These are phyloP conservation scores for Indicator maculatus DNA, from an alignment of 2,113 vertebrate species.

Conservation along the genomic window DNA sequence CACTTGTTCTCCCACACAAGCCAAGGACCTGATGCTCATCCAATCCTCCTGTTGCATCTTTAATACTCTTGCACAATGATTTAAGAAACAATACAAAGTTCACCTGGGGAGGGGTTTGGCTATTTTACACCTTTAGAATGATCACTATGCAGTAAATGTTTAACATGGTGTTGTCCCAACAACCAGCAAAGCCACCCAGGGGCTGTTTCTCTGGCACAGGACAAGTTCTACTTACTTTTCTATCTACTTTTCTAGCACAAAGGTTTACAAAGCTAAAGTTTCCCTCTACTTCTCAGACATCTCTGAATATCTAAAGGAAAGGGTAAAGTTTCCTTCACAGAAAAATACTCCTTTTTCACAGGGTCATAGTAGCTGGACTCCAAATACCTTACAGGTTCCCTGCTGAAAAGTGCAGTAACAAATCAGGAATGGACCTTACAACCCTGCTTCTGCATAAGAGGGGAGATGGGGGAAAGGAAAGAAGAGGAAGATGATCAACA, in stretches of 20 bases:
- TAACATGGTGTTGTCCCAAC: not conserved
- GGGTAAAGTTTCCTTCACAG: not conserved
- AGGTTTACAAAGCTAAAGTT: not conserved
- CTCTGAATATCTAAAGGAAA: not conserved
- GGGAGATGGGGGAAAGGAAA: accelerated
- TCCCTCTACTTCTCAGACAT: not conserved
- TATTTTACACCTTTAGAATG: not conserved
- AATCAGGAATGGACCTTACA: not conserved
- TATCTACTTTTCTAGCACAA: not conserved
- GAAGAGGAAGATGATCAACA: not conserved
- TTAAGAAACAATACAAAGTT: not conserved
- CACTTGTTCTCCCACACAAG: not conserved
- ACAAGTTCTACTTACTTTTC: not conserved
- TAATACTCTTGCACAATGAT: not conserved
- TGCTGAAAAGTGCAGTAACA: not conserved
- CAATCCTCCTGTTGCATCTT: not conserved
- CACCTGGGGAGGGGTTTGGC: not conserved
- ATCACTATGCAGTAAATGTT: not conserved
- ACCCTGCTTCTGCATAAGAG: not conserved
- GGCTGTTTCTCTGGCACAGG: not conserved
- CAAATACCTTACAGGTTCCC: not conserved
- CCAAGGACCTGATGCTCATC: not conserved
- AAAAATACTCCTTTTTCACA: not conserved
- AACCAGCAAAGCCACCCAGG: not conserved
- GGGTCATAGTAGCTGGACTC: not conserved